Evolutionary conservation across 2,797 vertebrate species (phyloP).

Genomic region (Neosilurus mollespiculum): DNA sequence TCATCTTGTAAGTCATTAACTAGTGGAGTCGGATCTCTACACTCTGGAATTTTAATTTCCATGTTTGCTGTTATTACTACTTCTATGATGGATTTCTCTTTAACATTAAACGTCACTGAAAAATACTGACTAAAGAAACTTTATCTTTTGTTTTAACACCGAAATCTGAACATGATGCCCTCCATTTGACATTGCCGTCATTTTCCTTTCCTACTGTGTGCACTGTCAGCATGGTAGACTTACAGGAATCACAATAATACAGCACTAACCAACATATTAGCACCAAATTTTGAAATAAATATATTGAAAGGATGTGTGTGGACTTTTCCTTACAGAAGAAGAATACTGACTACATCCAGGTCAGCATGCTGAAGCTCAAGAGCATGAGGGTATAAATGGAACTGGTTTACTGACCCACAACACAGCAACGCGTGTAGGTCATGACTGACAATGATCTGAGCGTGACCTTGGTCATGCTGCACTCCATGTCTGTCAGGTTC

Average conservation of each 20-base stretch:
- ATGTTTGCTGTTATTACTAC: background rate
- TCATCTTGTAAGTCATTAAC: background rate
- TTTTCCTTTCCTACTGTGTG: background rate
- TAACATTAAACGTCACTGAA: background rate
- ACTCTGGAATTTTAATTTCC: background rate
- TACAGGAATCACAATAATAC: background rate
- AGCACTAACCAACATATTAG: background rate
- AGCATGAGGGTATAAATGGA: slow-evolving; percentile 9
- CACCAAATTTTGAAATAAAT: background rate
- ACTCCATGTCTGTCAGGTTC: slow-evolving; percentile 67
- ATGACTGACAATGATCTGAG: slow-evolving; percentile 55
- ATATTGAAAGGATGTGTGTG: too few relatives aligned
- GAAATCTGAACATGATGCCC: background rate
- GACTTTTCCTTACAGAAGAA: background rate
- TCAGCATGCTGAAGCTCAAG: background rate
- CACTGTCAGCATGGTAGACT: background rate
- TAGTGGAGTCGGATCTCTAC: background rate
- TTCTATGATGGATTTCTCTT: background rate
- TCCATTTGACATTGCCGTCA: background rate
- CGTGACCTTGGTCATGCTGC: slow-evolving; percentile 65
- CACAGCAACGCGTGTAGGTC: slow-evolving; percentile 63
- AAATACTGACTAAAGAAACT: background rate
- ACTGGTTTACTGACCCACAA: slow-evolving; percentile 62
- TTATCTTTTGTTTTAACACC: background rate
- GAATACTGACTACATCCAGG: background rate